phyloP scores from a whole-genome alignment of 2,888 invertebrate genomes.

The Rhagonycha fulva region DNA sequence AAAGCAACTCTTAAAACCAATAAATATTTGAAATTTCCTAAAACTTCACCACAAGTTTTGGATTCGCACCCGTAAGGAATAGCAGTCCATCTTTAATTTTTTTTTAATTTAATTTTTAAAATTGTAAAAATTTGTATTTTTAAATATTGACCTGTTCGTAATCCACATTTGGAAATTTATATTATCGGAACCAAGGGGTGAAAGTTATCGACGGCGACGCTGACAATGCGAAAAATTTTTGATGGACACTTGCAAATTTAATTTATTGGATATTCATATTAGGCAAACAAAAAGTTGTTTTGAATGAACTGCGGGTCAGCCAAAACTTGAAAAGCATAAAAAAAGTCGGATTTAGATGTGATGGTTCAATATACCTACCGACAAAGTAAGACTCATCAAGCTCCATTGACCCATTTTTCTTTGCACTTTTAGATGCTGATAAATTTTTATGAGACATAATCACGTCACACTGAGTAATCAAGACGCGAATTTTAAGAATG shows the following conservation, averaged over 20 bases:
- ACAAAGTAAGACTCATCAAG: not conserved
- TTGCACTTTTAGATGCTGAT: not conserved
- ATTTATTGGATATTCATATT: not conserved
- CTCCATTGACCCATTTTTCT: not conserved
- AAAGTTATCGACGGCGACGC: no score
- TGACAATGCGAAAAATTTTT: not conserved
- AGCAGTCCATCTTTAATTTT: no score
- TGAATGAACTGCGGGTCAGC: not conserved
- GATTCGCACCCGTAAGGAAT: no score
- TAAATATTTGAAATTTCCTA: no score
- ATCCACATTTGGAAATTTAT: no score
- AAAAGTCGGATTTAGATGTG: not conserved
- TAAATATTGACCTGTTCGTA: no score
- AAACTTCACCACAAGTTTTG: no score
- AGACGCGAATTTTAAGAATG: not conserved
- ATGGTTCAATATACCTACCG: not conserved
- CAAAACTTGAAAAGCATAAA: not conserved
- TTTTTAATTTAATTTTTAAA: no score
- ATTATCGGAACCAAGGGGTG: not conserved
- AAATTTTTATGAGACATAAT: not conserved
- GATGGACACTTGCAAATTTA: not conserved
- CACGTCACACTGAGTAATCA: not conserved
- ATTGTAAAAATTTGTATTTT: no score
- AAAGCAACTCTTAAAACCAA: no score
- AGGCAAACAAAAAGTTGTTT: not conserved